These are phyloP conservation scores for Callipepla squamata DNA, from an alignment of 2,113 vertebrate genomes.

Conservation along the genomic window DNA sequence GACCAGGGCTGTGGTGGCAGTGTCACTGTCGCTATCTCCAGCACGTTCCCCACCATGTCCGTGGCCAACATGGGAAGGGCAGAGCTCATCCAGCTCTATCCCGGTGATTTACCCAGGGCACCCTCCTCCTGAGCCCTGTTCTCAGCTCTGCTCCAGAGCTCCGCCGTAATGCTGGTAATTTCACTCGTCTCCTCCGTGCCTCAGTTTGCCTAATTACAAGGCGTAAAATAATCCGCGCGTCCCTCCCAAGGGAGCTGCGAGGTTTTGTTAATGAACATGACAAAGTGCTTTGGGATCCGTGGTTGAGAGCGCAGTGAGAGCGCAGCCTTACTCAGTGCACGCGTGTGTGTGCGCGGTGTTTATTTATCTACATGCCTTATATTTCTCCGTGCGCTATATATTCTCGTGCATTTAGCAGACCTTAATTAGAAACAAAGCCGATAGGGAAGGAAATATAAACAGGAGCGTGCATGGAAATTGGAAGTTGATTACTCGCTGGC, in stretches of 20 bases:
- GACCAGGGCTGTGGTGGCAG: rapidly evolving
- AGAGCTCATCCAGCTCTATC: rapidly evolving
- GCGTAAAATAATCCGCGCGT: constrained; percentile 54
- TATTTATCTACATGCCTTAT: constrained; percentile 62
- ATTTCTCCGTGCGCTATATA: constrained; percentile 30
- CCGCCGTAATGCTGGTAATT: constrained; percentile 28
- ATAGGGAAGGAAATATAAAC: constrained; percentile 66
- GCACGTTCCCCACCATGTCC: not conserved
- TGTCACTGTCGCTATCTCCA: not conserved
- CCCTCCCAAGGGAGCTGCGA: constrained; percentile 53
- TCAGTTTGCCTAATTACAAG: constrained; percentile 71
- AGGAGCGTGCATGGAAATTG: constrained; percentile 59
- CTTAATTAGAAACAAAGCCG: constrained; percentile 68
- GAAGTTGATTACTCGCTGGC: constrained; percentile 59
- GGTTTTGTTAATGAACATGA: constrained; percentile 68
- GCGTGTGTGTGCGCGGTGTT: constrained; percentile 12
- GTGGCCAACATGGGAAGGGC: not conserved
- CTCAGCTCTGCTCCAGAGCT: not conserved
- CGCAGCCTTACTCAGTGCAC: not conserved
- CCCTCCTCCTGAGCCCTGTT: constrained; percentile 20
- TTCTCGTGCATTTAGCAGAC: constrained; percentile 51
- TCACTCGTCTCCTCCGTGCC: constrained; percentile 66
- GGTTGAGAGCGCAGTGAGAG: constrained; percentile 8
- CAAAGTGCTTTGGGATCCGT: constrained; percentile 68
- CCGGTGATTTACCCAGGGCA: not conserved